Evolutionary conservation across 1,140 invertebrate genomes (phyloP).

Genomic region (Drosophila carrolli): DNA sequence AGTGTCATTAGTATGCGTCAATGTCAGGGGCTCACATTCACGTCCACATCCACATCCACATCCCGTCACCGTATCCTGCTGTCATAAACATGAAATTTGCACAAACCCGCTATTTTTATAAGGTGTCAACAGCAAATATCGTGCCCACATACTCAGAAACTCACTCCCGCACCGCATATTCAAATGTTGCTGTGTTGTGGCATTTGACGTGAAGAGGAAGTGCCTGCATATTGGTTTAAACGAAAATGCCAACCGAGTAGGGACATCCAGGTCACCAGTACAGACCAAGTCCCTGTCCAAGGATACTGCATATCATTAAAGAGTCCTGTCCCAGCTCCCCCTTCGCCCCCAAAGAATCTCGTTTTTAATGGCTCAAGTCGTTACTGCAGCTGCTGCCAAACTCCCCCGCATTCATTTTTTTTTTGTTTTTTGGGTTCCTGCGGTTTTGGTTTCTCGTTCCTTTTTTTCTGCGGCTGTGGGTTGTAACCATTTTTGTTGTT

Average conservation of each 20-base stretch:
- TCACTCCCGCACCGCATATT: slow-evolving; percentile 38
- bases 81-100: slow-evolving; percentile 83
- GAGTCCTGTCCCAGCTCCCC: not conserved
- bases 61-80: slow-evolving; percentile 43
- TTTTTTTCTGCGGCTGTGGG: slow-evolving; percentile 15
- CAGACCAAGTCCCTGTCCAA: slow-evolving; percentile 21
- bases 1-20: slow-evolving; percentile 79
- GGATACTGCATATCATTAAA: slow-evolving; percentile 71
- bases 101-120: slow-evolving; percentile 82
- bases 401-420: slow-evolving; percentile 7
- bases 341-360: slow-evolving; percentile 17
- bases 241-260: slow-evolving; percentile 27
- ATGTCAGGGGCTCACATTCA: slow-evolving; percentile 49
- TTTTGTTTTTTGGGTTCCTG: slow-evolving; percentile 7
- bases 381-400: slow-evolving; percentile 71
- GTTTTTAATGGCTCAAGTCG: slow-evolving; percentile 78
- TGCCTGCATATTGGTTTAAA: slow-evolving; percentile 73
- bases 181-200: slow-evolving; percentile 40
- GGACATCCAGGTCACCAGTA: slow-evolving; percentile 32
- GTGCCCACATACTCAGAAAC: slow-evolving; percentile 19
- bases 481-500: slow-evolving; percentile 47
- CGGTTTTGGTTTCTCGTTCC: slow-evolving; percentile 5
- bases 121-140: slow-evolving; percentile 78
- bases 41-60: slow-evolving; percentile 1
- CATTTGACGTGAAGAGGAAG: slow-evolving; percentile 59